Base-by-base conservation (phyloP, 2,888 invertebrate genomes). In the Pterostichus niger region DNA sequence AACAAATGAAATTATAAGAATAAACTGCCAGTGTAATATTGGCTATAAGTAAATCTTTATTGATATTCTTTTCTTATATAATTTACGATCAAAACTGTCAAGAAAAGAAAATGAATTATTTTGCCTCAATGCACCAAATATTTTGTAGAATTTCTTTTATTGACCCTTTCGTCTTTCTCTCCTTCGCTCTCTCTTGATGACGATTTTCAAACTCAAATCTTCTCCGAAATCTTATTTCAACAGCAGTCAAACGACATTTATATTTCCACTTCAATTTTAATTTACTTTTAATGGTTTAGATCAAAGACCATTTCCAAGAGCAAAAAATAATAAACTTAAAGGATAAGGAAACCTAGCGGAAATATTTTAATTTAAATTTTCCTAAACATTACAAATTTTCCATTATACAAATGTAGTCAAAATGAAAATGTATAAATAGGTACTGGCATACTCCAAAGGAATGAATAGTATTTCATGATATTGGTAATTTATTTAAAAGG, bases 191-290 rank as follows among this genome's bases (percentile, higher is more conserved):
- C 4, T 49, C 49, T 2, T 49, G n/a, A 49, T n/a, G 49, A 49
- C 49, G 49, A 33, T n/a, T 2, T 35, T 33, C 33, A 10, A 33
- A 33, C 33, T 33, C n/a, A n/a, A 61, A 61, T 61, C 61, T 61
- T 49, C 11, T 10, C 61, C 31, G 61, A 61, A 61, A 61, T 61
- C 11, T 61, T 61, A 61, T 61, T 61, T 35, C 33, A 61, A 61
- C 24, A 61, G 33, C 61, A 61, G 61, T 61, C 61, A 61, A 61
- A 31, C 61, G 61, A 61, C 61, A 61, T 61, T 61, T 61, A 56
- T 56, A n/a, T 61, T 61, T 61, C 61, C 10, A 33, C 33, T 61
- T 61, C 61, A 61, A 61, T 61, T 61, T 56, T 61, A 61, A 61
- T 33, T 61, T 61, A 61, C 31, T 61, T 61, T 61, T 61, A 61